These are phyloP conservation scores for Cotesia typhae DNA, from an alignment of 1,140 invertebrate genomes.

Conservation along the genomic window DNA sequence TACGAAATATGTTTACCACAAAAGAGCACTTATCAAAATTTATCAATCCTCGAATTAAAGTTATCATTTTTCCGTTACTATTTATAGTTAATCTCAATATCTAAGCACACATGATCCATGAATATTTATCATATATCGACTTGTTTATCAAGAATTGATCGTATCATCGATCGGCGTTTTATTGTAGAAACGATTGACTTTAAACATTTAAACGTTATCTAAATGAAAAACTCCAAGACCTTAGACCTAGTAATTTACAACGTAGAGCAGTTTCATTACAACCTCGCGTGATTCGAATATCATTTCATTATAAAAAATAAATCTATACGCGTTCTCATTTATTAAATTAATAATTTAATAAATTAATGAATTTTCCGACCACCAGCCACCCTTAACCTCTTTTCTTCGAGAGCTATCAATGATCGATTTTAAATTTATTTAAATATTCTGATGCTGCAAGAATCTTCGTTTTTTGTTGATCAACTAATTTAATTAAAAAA, in stretches of 20 bases:
- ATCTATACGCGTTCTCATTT: background rate
- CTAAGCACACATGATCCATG: no score
- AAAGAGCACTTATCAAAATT: no score
- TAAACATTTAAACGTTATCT: constrained; percentile 8
- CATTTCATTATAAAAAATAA: background rate
- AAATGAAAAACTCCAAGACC: constrained; percentile 1
- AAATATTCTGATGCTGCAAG: no score
- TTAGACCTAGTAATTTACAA: background rate
- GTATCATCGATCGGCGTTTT: background rate
- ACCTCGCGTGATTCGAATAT: background rate
- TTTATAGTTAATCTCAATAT: no score
- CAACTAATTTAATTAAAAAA: background rate
- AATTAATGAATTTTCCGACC: no score
- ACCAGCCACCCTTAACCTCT: no score
- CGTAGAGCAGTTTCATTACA: background rate
- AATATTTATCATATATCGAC: background rate
- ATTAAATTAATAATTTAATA: background rate
- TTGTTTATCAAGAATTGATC: constrained; percentile 2
- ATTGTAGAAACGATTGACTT: background rate
- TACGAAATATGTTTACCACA: no score
- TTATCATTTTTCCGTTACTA: no score
- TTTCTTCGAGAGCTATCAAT: no score
- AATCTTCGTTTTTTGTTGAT: background rate
- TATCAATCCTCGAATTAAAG: no score
- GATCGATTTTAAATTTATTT: no score